Percentiles rank a stretch among this genome's conserved stretches.
Evolutionary conservation across 2,113 vertebrate species (phyloP).

Genomic region (Saguinus midas): DNA sequence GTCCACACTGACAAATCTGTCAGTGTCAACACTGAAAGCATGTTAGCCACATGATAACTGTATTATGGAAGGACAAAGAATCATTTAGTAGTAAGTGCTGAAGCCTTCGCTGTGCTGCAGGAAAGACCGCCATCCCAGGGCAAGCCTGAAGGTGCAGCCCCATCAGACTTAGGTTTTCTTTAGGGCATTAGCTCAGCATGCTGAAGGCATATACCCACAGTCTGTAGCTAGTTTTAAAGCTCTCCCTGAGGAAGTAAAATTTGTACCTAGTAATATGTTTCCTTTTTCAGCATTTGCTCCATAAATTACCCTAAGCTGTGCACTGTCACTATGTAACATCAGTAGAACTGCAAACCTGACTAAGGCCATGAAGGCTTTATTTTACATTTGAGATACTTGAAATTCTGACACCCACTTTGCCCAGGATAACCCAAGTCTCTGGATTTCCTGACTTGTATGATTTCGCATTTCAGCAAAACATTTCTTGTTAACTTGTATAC

Average conservation of each 20-base stretch:
- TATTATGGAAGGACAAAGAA: background rate
- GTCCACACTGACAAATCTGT: background rate
- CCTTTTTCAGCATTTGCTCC: background rate
- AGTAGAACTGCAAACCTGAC: background rate
- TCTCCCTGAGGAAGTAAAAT: background rate
- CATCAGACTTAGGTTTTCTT: background rate
- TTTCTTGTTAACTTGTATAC: background rate
- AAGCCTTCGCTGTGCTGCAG: background rate
- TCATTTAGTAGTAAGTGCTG: background rate
- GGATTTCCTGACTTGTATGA: background rate
- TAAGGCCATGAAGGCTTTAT: background rate
- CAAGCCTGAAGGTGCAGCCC: background rate
- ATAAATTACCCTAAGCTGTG: background rate
- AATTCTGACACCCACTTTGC: background rate
- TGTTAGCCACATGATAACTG: background rate
- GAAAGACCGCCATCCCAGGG: background rate
- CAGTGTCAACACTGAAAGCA: background rate
- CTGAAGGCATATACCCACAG: background rate
- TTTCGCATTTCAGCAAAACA: background rate
- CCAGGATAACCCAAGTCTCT: background rate
- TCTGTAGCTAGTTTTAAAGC: background rate
- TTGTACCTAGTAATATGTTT: background rate
- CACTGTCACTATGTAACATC: no score
- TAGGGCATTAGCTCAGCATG: background rate
- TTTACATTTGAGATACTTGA: conserved; percentile 3